Base-by-base conservation (phyloP, 2,113 vertebrate genomes). In the Romanogobio albipinnatus region DNA sequence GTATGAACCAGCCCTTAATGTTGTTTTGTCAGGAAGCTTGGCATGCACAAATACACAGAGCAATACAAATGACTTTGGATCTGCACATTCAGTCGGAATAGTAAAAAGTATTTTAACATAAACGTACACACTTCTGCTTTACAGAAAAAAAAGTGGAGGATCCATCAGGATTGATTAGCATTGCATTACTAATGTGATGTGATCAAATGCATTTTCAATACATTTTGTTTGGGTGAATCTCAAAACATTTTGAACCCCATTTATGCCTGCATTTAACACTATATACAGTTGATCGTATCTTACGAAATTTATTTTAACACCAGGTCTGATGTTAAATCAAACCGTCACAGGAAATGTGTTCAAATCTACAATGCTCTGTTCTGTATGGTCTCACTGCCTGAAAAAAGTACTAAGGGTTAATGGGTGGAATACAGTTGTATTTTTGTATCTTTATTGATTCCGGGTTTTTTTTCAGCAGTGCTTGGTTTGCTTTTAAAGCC, bases 391-490 rank as follows among this genome's bases (percentile, higher is more conserved):
- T 66, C 8, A 66, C 62, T 66, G 26, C 9, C 49, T 59, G 19
- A 10, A 59, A 22, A 59, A 59, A n/a, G 58, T 59, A 59, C 22
- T 22, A n/a, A 0, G 26, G 5, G 62, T 14, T 66, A 33, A 66
- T 66, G 62, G 62, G 4, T 24, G 24, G 13, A 66, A 66, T 66
- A 36, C 64, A 68, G 64, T 68, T 39, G 62, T 39, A 68, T 68
- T 68, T 39, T 68, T 68, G 49, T 59, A 79, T 83, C 53, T 2
- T 26, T 71, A 86, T 43, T 45, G 58, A 84, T 76, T 49, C 13
- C 13, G 80, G 80, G 29, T 29, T 51, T 71, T n/a, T 87, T 7
- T 22, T 84, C 14, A 17, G 58, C 49, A 17, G 9, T 85, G 47
- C 43, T 26, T 78, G 24, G 22, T 53, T 26, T 53, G 24, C 51